Evolutionary conservation across 2,113 vertebrate species (phyloP).

Genomic region (Promerops cafer): DNA sequence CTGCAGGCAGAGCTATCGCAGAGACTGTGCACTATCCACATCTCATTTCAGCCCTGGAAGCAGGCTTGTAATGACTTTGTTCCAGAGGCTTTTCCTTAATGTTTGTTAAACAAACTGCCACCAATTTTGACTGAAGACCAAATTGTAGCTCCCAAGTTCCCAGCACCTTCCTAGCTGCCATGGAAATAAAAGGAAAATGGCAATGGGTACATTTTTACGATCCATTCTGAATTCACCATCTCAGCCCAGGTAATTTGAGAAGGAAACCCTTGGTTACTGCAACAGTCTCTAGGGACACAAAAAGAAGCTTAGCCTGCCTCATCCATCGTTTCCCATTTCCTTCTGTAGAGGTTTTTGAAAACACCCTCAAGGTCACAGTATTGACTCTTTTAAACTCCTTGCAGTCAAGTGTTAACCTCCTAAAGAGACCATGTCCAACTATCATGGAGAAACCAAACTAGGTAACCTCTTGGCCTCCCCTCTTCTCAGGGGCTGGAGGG

Average conservation of each 20-base stretch:
- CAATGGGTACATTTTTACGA: background rate
- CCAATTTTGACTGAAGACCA: background rate
- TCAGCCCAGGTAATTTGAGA: background rate
- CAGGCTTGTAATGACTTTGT: too few relatives aligned
- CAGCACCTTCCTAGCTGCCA: background rate
- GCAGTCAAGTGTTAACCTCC: background rate
- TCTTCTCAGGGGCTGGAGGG: background rate
- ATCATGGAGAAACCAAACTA: background rate
- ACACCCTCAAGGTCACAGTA: background rate
- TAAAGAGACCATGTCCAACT: background rate
- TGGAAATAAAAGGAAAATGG: background rate
- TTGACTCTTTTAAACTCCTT: fast-evolving
- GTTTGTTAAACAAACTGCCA: background rate
- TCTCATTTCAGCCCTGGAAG: background rate
- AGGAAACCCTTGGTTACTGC: background rate
- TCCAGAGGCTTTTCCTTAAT: background rate
- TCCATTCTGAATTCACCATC: background rate
- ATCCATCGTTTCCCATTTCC: background rate
- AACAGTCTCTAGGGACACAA: background rate
- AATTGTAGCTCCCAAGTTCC: background rate
- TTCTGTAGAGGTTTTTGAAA: background rate
- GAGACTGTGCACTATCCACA: background rate
- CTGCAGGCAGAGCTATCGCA: background rate
- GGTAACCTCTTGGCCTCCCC: background rate
- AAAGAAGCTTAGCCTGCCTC: background rate